Conservation (phyloP, 2,797 vertebrate genomes). For the Catharus ustulatus region DNA sequence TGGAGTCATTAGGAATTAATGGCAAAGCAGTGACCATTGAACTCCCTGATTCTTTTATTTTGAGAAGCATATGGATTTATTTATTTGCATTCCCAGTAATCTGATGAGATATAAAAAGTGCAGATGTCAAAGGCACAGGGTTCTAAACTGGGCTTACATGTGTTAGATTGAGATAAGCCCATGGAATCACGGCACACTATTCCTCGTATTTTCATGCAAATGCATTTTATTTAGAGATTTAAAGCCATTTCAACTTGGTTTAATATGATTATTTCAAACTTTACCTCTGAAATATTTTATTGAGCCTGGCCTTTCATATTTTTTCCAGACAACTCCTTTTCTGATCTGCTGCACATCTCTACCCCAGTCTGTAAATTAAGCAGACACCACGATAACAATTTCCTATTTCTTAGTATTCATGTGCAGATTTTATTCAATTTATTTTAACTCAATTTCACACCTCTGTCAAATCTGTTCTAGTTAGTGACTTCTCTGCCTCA, state of each 20-base stretch:
- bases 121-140: background rate
- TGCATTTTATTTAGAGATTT: background rate
- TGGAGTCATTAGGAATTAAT: background rate
- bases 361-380: slow-evolving; percentile 4
- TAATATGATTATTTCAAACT: slow-evolving; percentile 18
- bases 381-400: background rate
- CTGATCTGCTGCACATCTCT: background rate
- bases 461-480: background rate
- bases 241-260: background rate
- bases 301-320: background rate
- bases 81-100: background rate
- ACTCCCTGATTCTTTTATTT: background rate
- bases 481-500: background rate
- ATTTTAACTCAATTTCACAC: slow-evolving; percentile 27
- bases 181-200: accelerated
- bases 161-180: background rate
- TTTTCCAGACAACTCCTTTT: background rate
- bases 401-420: background rate
- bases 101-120: background rate
- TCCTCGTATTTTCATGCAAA: background rate
- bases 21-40: background rate
- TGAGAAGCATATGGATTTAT: background rate
- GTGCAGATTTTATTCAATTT: slow-evolving; percentile 13
- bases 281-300: background rate
- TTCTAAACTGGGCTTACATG: background rate